A percentile compares a stretch with the other conserved stretches of the same genome.
These are phyloP conservation scores for Recurvirostra avosetta DNA, from an alignment of 2,113 vertebrate genomes.

Conservation along the genomic window DNA sequence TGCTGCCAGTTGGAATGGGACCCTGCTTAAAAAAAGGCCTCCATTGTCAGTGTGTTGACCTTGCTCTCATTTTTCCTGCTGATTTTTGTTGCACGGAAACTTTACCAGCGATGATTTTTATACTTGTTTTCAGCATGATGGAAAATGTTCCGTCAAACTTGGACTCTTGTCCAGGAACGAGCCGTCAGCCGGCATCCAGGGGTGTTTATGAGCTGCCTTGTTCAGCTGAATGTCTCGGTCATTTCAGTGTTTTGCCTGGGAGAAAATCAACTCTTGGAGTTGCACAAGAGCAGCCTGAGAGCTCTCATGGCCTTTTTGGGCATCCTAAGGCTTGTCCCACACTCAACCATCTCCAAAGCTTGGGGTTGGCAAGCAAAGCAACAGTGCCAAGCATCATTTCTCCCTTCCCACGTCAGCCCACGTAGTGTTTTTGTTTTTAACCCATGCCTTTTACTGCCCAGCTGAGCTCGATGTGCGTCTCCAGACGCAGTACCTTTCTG, in stretches of 20 bases:
- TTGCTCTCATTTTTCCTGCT: background rate
- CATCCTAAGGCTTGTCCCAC: background rate
- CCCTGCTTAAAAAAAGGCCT: background rate
- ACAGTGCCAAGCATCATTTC: rapidly evolving
- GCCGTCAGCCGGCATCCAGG: rapidly evolving
- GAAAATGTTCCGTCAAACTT: slow-evolving; percentile 14
- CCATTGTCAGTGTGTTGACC: background rate
- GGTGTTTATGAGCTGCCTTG: background rate
- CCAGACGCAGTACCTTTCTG: rapidly evolving
- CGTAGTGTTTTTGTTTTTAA: background rate
- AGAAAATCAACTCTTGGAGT: background rate
- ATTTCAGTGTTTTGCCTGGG: background rate
- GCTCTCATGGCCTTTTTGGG: background rate
- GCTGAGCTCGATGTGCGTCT: rapidly evolving
- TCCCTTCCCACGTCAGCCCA: background rate
- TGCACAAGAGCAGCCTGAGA: background rate
- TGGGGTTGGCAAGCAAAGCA: background rate
- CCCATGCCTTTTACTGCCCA: background rate
- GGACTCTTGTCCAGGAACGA: background rate
- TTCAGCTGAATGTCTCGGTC: rapidly evolving
- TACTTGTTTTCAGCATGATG: background rate
- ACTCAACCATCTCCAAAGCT: background rate
- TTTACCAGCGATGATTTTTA: background rate
- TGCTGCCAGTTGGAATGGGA: background rate
- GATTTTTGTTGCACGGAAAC: background rate